Conservation (phyloP, 2,113 vertebrate species). For the Burhinus bistriatus region DNA sequence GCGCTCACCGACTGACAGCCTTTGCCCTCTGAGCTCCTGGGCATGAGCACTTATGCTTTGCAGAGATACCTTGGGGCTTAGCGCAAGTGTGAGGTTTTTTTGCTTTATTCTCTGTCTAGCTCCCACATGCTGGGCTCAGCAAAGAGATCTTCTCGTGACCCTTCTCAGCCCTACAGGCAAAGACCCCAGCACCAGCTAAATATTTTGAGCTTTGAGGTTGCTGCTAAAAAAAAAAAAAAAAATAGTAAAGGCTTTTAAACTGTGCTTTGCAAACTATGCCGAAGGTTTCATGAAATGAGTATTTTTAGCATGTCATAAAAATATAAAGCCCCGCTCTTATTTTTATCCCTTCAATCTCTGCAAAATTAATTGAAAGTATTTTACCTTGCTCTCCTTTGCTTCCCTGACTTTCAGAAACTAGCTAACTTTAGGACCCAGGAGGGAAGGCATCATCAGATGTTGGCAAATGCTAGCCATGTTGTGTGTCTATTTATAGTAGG, state of each 20-base stretch:
- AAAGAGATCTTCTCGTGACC: background rate
- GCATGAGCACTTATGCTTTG: background rate
- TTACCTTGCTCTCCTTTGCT: slow-evolving; percentile 5
- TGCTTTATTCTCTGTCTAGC: background rate
- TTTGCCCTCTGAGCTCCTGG: background rate
- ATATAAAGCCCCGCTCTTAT: background rate
- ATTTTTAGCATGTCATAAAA: slow-evolving; percentile 60
- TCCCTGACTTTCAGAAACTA: slow-evolving; percentile 31
- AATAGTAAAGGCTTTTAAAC: background rate
- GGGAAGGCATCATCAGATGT: slow-evolving; percentile 55
- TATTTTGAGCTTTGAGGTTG: background rate
- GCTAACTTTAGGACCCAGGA: slow-evolving; percentile 52
- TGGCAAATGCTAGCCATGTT: slow-evolving; percentile 71
- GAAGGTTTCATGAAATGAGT: background rate
- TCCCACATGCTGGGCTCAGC: background rate
- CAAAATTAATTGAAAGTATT: slow-evolving; percentile 22
- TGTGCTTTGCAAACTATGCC: background rate
- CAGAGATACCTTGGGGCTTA: background rate
- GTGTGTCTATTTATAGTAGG: slow-evolving; percentile 79
- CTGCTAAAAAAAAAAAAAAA: background rate
- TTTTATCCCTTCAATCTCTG: slow-evolving; percentile 41
- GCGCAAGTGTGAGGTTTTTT: background rate
- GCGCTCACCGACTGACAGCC: background rate
- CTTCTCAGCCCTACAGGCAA: background rate
- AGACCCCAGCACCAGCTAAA: background rate